Base-by-base conservation (phyloP, 1,140 invertebrate species). In the Lethocerus indicus region DNA sequence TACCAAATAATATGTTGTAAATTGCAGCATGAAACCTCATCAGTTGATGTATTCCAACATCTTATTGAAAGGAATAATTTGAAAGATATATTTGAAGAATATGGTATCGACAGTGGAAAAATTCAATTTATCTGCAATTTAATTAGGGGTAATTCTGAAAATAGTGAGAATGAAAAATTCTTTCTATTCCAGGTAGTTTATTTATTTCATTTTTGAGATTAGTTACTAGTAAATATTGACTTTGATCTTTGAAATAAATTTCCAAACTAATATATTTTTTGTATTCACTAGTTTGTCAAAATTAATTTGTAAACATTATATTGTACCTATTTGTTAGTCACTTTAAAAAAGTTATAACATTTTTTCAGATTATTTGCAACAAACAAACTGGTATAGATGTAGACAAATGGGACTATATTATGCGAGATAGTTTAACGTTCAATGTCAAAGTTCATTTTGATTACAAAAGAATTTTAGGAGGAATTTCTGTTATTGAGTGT, bases 401-500 rank as follows among this genome's bases (percentile, higher is more conserved):
- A 4, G 80, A 83, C 60, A 81, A 80, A 61, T 81, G 71, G 70
- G 79, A 83, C 58, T 83, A 83, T 56, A 66, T 82, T 39, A 60
- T 71, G 13, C 63, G 79, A 47, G 79, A 83, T 58, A 69, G 58
- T 32, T 56, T 61, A 3, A 50, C 53, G 14, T 51, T 60, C 9
- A 57, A 57, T 32, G 43, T 59, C 4, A 53, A 32, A 13, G 54
- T 56, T 37, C 42, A 49, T 23, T 52, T 60, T 46, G 56, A 60
- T 37, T 56, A 58, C 47, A 32, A 36, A 16, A 40, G 59, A 28
- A 29, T 60, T 12, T 41, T 60, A 7, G 20, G 53, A 39, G 53
- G 54, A 24, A 54, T 54, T 29, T 42, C 24, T 16, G 44, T 60
- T n/a, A 36, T 55, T 2, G 13, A 47, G 12, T 29, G 9, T 18